A percentile compares a stretch with the other conserved stretches of the same genome.
These are phyloP conservation scores for Torymus auratus DNA, from an alignment of 2,888 invertebrate species.

Conservation along the genomic window DNA sequence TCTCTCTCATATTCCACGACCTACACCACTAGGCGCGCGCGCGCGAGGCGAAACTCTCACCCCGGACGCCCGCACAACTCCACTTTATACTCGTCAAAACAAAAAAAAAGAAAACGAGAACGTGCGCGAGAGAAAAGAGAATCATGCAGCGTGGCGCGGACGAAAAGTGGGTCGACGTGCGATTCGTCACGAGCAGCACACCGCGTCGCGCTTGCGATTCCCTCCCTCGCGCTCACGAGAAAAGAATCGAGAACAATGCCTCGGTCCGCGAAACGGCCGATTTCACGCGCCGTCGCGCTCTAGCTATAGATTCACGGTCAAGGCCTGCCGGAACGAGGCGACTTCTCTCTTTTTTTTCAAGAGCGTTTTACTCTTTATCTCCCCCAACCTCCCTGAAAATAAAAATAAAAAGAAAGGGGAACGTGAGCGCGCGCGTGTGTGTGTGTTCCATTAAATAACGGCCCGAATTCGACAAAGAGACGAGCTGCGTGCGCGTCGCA, in stretches of 20 bases:
- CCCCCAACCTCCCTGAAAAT: no score
- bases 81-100: no score
- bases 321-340: constrained; percentile 1
- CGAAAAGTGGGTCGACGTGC: constrained; percentile 34
- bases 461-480: constrained; percentile 18
- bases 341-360: not conserved
- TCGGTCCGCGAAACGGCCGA: not conserved
- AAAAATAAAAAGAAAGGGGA: no score
- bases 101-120: not conserved
- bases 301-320: constrained; percentile 36
- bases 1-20: no score
- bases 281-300: not conserved
- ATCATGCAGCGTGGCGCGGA: not conserved
- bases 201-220: no score
- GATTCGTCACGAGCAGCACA: constrained; percentile 24
- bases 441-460: constrained; percentile 26
- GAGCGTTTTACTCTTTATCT: not conserved
- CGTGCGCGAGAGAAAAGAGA: not conserved
- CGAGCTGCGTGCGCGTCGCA: not conserved
- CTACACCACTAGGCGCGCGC: no score
- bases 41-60: no score
- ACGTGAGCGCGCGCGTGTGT: not conserved
- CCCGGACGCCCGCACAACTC: no score
- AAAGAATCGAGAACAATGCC: constrained; percentile 25
- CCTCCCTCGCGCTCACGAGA: not conserved